A percentile compares a stretch with the other conserved stretches of the same genome.
phyloP scores from a whole-genome alignment of 2,113 vertebrate genomes.

The Hippocampus guttulatus region DNA sequence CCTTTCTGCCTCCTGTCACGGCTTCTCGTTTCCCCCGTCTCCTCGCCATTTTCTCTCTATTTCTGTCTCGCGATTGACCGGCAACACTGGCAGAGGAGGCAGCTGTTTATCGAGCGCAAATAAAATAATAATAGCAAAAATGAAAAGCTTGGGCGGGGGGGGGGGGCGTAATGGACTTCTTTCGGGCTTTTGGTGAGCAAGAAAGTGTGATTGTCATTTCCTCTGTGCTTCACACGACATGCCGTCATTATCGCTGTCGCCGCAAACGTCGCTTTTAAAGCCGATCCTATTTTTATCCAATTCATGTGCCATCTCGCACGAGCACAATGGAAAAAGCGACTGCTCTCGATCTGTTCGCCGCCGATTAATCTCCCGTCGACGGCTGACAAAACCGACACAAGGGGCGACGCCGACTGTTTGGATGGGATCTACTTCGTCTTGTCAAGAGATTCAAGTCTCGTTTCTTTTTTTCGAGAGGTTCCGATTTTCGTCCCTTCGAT shows the following conservation, averaged over 20 bases:
- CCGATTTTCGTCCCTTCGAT: too few relatives aligned
- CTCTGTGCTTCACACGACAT: slow-evolving; percentile 24
- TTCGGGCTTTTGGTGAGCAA: slow-evolving; percentile 1
- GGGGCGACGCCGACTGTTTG: background rate
- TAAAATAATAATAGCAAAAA: background rate
- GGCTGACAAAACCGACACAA: background rate
- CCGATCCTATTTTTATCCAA: slow-evolving; percentile 43
- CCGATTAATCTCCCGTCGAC: background rate
- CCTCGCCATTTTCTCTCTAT: background rate
- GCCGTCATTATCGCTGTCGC: slow-evolving; percentile 37
- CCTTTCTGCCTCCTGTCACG: too few relatives aligned
- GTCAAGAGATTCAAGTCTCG: too few relatives aligned
- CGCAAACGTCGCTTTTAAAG: slow-evolving; percentile 34
- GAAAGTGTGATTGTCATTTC: slow-evolving; percentile 13
- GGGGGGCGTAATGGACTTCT: background rate
- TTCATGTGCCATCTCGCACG: slow-evolving; percentile 28
- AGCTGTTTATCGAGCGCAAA: background rate
- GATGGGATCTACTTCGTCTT: background rate
- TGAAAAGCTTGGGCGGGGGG: background rate
- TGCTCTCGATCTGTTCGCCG: background rate
- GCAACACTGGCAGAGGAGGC: background rate
- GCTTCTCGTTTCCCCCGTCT: background rate
- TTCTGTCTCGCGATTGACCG: background rate
- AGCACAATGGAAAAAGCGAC: slow-evolving; percentile 1
- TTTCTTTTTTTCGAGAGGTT: too few relatives aligned